Conservation (phyloP, 2,113 vertebrate species). For the Microcebus jonahi region DNA sequence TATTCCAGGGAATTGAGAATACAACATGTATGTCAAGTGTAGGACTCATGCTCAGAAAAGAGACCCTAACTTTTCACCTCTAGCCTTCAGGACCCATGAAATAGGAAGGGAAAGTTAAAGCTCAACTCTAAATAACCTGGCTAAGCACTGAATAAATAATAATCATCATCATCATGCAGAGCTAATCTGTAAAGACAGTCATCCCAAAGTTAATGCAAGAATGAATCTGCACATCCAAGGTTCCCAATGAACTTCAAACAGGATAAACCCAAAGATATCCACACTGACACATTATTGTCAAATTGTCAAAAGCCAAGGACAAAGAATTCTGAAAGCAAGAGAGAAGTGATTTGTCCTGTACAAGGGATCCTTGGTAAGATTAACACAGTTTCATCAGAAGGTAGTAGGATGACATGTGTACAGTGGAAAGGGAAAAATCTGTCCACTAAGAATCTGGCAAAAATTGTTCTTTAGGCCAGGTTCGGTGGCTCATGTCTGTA, state of each 20-base stretch:
- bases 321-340: not conserved
- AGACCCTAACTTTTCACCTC: not conserved
- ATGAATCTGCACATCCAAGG: not conserved
- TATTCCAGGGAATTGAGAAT: not conserved
- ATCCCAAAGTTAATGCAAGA: not conserved
- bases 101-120: not conserved
- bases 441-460: not conserved
- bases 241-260: not conserved
- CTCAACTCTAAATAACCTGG: not conserved
- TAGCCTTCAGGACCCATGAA: not conserved
- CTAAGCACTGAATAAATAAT: not conserved
- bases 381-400: not conserved
- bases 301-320: not conserved
- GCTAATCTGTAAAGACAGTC: too few relatives aligned
- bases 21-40: not conserved
- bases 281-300: not conserved
- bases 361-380: not conserved
- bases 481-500: too few relatives aligned
- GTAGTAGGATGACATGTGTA: not conserved
- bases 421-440: not conserved
- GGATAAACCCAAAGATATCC: not conserved
- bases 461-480: not conserved
- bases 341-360: not conserved
- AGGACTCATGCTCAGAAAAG: not conserved
- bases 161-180: too few relatives aligned